phyloP scores from a whole-genome alignment of 2,797 vertebrate genomes.

The Tragopan temminckii region DNA sequence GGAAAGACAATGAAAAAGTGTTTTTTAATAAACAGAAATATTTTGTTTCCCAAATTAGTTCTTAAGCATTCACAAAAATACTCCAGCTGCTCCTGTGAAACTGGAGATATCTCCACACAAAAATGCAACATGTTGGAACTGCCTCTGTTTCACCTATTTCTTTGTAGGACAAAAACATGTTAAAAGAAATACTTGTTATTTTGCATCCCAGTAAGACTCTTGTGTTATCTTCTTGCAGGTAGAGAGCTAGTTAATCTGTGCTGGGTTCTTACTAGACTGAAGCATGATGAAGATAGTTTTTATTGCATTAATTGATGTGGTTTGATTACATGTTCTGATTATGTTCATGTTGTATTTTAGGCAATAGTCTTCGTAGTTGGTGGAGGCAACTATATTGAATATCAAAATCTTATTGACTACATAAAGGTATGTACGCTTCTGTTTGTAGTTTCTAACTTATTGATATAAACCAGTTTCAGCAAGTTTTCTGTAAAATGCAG shows the following conservation, averaged over 20 bases:
- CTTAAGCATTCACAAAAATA: neutral
- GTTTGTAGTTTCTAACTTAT: neutral
- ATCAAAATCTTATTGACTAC: conserved; percentile 97
- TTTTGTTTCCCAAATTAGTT: neutral
- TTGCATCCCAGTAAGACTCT: neutral
- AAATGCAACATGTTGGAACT: neutral
- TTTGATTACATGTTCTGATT: neutral
- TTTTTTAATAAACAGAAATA: too few species aligned
- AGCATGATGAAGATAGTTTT: neutral
- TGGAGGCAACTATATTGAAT: conserved; percentile 98
- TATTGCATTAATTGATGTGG: neutral
- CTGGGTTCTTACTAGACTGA: neutral
- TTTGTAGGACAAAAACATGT: neutral
- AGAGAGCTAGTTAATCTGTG: neutral
- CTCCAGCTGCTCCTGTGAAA: neutral
- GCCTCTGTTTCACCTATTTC: neutral
- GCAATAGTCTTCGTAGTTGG: conserved; percentile 97
- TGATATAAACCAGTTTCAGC: neutral
- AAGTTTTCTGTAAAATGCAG: neutral
- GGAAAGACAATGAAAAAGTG: neutral
- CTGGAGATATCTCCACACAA: neutral
- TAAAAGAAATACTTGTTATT: neutral
- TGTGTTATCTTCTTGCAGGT: neutral
- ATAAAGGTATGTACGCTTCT: conserved; percentile 85
- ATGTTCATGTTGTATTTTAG: conserved; percentile 79